Evolutionary conservation across 2,888 invertebrate genomes (phyloP).

Genomic region (Cataglyphis albicans): DNA sequence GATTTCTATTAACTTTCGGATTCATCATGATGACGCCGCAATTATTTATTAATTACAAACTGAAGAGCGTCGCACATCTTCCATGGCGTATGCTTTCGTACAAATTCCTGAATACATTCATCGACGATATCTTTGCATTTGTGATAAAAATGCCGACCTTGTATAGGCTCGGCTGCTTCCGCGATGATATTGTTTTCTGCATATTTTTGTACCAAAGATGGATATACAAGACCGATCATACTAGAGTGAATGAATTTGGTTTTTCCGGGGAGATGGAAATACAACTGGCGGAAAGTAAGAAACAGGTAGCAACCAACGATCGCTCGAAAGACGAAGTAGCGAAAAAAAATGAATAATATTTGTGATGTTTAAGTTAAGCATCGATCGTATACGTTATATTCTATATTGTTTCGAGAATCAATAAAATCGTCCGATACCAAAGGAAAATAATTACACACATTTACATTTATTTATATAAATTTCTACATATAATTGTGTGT

Average conservation of each 20-base stretch:
- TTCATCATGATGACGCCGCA: conserved; percentile 99
- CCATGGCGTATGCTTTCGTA: conserved; percentile 99
- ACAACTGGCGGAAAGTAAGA: conserved; percentile 81
- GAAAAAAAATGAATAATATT: conserved; percentile 80
- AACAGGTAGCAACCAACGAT: conserved; percentile 62
- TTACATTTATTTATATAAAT: conserved; percentile 57
- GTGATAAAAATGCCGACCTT: conserved; percentile 99
- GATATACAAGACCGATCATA: conserved; percentile 98
- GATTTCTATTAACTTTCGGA: conserved; percentile 98
- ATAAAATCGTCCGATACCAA: conserved; percentile 72
- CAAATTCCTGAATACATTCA: conserved; percentile 99
- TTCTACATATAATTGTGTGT: conserved; percentile 60
- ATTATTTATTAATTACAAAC: conserved; percentile 99
- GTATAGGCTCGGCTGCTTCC: conserved; percentile 98
- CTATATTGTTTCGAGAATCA: conserved; percentile 67
- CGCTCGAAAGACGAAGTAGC: conserved; percentile 65
- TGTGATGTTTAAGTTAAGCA: conserved; percentile 62
- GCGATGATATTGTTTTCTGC: conserved; percentile 99
- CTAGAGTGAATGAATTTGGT: conserved; percentile 99
- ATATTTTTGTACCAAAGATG: conserved; percentile 99
- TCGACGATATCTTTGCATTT: conserved; percentile 99
- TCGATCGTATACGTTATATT: conserved; percentile 63
- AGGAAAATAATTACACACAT: conserved; percentile 69
- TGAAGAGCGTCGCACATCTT: conserved; percentile 99
- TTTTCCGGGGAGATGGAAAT: conserved; percentile 96